phyloP scores from a whole-genome alignment of 2,888 invertebrate species.

The Iselma pallidipennis region DNA sequence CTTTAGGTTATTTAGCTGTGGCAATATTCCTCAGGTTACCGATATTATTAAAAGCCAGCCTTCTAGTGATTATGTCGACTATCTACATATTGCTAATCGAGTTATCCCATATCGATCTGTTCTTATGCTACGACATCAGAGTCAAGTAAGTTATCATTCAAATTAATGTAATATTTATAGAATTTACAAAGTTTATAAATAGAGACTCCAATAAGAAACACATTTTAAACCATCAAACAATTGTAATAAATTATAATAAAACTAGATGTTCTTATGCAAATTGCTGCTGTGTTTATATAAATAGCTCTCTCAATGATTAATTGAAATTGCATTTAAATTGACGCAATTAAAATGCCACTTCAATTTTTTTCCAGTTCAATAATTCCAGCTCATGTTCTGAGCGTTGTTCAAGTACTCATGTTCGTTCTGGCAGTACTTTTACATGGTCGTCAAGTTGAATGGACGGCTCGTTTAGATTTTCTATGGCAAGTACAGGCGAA shows the following conservation, averaged over 20 bases:
- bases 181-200: too few species aligned
- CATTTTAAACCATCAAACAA: too few species aligned
- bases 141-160: slow-evolving; percentile 65
- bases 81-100: slow-evolving; percentile 81
- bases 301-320: too few species aligned
- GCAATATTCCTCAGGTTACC: slow-evolving; percentile 84
- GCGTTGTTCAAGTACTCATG: slow-evolving; percentile 79
- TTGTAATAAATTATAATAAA: too few species aligned
- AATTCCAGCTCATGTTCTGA: slow-evolving; percentile 77
- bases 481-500: slow-evolving; percentile 84
- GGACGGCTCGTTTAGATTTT: slow-evolving; percentile 85
- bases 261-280: too few species aligned
- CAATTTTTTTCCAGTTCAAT: too few species aligned
- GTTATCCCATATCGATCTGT: slow-evolving; percentile 77
- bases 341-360: too few species aligned
- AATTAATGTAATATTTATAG: not conserved
- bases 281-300: too few species aligned
- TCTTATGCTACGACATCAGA: slow-evolving; percentile 79
- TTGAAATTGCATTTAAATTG: too few species aligned
- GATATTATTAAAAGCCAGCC: slow-evolving; percentile 77
- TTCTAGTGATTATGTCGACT: slow-evolving; percentile 77
- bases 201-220: too few species aligned
- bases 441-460: slow-evolving; percentile 85
- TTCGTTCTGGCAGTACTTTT: slow-evolving; percentile 82
- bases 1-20: slow-evolving; percentile 81